Conservation (phyloP, 1,140 invertebrate species). For the Papilio xuthus region DNA sequence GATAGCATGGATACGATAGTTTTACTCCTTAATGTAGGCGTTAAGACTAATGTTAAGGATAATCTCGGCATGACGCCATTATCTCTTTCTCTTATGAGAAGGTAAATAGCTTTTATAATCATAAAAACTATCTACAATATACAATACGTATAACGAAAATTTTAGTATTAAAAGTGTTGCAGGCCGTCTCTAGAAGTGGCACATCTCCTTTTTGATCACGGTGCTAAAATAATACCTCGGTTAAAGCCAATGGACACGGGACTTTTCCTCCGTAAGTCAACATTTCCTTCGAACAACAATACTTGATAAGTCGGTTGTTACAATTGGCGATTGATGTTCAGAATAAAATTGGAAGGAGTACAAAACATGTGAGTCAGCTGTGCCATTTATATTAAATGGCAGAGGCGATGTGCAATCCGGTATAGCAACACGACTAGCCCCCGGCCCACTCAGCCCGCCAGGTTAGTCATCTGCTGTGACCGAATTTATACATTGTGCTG, state of each 20-base stretch:
- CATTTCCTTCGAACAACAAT: neutral
- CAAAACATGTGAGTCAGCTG: constrained; percentile 35
- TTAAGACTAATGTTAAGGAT: constrained; percentile 62
- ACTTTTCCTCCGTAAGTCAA: constrained; percentile 67
- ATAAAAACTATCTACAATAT: neutral
- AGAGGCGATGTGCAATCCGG: constrained; percentile 1
- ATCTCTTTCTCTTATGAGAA: constrained; percentile 69
- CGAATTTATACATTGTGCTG: constrained; percentile 28
- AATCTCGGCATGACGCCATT: constrained; percentile 71
- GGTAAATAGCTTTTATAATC: constrained; percentile 45
- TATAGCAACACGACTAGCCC: constrained; percentile 29
- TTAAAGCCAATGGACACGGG: constrained; percentile 62
- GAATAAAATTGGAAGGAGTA: constrained; percentile 31
- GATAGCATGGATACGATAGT: constrained; percentile 49
- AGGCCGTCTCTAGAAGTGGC: constrained; percentile 65
- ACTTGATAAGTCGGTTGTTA: no score
- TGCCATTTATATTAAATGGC: constrained; percentile 32
- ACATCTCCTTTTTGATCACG: constrained; percentile 62
- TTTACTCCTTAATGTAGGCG: constrained; percentile 56
- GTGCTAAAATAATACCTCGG: constrained; percentile 58
- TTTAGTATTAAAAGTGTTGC: constrained; percentile 39
- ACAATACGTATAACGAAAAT: no score
- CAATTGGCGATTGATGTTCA: constrained; percentile 32
- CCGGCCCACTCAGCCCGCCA: constrained; percentile 3
- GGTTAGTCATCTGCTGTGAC: constrained; percentile 23